phyloP scores from a whole-genome alignment of 1,140 invertebrate genomes.

The Trachymyrmex septentrionalis region DNA sequence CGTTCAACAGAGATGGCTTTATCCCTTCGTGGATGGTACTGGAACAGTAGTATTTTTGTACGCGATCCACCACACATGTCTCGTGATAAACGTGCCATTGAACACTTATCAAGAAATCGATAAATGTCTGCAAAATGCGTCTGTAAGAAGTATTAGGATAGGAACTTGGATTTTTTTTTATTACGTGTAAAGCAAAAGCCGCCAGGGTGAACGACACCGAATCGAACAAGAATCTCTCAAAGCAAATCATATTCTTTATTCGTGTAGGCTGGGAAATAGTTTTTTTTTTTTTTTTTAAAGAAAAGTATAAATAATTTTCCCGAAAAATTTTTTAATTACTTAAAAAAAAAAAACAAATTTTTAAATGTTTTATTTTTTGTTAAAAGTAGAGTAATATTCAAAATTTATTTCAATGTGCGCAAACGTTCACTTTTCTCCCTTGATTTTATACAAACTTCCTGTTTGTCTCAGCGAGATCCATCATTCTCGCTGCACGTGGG shows the following conservation, averaged over 20 bases:
- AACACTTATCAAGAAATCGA: slow-evolving; percentile 72
- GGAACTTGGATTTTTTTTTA: slow-evolving; percentile 42
- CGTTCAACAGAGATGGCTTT: slow-evolving; percentile 77
- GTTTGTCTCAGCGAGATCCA: slow-evolving; percentile 8
- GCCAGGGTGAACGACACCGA: slow-evolving; percentile 31
- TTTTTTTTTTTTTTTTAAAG: background rate
- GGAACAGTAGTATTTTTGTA: slow-evolving; percentile 81
- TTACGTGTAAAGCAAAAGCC: slow-evolving; percentile 15
- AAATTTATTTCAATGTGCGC: background rate
- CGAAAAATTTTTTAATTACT: background rate
- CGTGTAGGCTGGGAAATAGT: background rate
- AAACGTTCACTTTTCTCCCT: background rate
- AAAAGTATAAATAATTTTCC: background rate
- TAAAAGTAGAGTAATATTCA: background rate
- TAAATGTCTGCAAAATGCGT: slow-evolving; percentile 71
- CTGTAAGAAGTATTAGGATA: slow-evolving; percentile 71
- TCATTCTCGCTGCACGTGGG: slow-evolving; percentile 43
- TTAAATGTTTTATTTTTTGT: background rate
- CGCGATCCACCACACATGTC: slow-evolving; percentile 75
- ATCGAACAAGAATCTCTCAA: slow-evolving; percentile 1
- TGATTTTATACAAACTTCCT: slow-evolving; percentile 8
- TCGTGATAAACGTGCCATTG: slow-evolving; percentile 71
- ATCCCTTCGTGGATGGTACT: slow-evolving; percentile 72
- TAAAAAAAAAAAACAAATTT: background rate
- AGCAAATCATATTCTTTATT: background rate